Evolutionary conservation across 2,888 invertebrate species (phyloP).

Genomic region (Zaprionus lineosus): DNA sequence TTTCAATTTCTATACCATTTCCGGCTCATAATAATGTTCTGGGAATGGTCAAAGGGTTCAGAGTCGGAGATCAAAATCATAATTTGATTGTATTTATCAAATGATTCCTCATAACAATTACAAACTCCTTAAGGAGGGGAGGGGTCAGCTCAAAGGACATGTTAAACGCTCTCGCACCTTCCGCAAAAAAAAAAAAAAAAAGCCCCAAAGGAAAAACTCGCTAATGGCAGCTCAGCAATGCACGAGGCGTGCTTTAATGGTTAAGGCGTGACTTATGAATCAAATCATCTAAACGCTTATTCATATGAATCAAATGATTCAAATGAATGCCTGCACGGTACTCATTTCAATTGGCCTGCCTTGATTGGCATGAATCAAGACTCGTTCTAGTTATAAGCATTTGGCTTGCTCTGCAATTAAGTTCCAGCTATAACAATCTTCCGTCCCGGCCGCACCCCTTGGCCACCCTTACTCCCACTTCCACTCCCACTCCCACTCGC

Average conservation of each 20-base stretch:
- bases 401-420: constrained; percentile 35
- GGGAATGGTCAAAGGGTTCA: constrained; percentile 13
- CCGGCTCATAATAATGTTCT: constrained; percentile 61
- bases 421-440: constrained; percentile 11
- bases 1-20: constrained; percentile 57
- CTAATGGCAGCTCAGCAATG: too few species aligned
- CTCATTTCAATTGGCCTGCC: constrained; percentile 26
- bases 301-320: constrained; percentile 1
- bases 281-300: too few species aligned
- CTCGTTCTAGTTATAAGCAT: constrained; percentile 27
- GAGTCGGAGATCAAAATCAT: neutral
- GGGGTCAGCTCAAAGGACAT: too few species aligned
- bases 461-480: neutral
- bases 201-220: too few species aligned
- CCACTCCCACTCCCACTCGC: neutral
- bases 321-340: neutral
- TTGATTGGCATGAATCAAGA: constrained; percentile 15
- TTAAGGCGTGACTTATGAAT: too few species aligned
- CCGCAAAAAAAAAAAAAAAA: too few species aligned
- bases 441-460: too few species aligned
- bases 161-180: too few species aligned
- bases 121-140: too few species aligned
- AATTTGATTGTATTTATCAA: too few species aligned
- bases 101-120: too few species aligned
- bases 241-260: too few species aligned